A percentile compares a stretch with the other conserved stretches of the same genome.
These are phyloP conservation scores for Aleiodes sp. DNA, from an alignment of 1,140 invertebrate species.

Conservation along the genomic window DNA sequence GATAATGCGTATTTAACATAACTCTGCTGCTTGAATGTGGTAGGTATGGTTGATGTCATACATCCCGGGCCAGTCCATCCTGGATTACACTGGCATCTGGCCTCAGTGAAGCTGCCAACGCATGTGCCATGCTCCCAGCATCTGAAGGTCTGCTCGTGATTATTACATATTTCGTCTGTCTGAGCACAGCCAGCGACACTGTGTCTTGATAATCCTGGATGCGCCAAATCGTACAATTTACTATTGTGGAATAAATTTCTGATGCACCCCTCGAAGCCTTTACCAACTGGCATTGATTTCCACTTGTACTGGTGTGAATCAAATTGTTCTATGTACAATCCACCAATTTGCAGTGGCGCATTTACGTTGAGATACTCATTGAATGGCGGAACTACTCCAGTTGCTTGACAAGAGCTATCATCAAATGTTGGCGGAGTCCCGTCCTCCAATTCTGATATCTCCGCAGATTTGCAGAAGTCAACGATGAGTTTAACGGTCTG, in stretches of 20 bases:
- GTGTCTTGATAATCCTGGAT: constrained; percentile 84
- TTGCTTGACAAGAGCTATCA: constrained; percentile 86
- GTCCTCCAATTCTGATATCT: constrained; percentile 87
- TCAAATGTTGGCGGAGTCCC: constrained; percentile 87
- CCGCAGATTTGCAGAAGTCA: constrained; percentile 89
- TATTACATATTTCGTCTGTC: constrained; percentile 87
- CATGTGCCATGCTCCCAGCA: constrained; percentile 94
- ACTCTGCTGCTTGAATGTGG: constrained; percentile 90
- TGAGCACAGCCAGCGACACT: constrained; percentile 89
- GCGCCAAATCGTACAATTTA: constrained; percentile 91
- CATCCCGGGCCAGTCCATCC: constrained; percentile 92
- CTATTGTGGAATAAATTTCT: constrained; percentile 95
- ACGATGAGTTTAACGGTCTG: constrained; percentile 88
- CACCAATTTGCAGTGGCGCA: constrained; percentile 92
- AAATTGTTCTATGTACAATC: constrained; percentile 85
- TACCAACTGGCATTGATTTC: constrained; percentile 86
- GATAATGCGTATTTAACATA: constrained; percentile 96
- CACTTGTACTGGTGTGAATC: constrained; percentile 87
- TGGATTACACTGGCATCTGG: constrained; percentile 90
- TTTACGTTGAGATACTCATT: constrained; percentile 98
- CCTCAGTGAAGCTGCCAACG: constrained; percentile 87
- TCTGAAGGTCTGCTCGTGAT: constrained; percentile 80
- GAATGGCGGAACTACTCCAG: constrained; percentile 89
- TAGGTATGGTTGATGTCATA: constrained; percentile 83
- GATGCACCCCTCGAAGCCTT: constrained; percentile 95